These are phyloP conservation scores for Dynastes maya DNA, from an alignment of 2,888 invertebrate genomes.

Conservation along the genomic window DNA sequence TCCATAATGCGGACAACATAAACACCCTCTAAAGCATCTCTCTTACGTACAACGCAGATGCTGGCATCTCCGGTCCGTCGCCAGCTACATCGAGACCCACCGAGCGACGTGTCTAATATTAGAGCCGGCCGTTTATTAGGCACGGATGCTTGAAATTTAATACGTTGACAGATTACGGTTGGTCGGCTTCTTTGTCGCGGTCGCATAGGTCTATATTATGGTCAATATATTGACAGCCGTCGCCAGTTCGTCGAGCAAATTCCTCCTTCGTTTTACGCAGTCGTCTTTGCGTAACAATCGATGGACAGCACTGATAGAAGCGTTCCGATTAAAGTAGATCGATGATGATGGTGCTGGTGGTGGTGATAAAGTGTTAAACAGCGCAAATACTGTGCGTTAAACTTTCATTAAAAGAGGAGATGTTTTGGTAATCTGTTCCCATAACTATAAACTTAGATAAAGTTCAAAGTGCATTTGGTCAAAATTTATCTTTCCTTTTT, in stretches of 20 bases:
- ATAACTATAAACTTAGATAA: too few species aligned
- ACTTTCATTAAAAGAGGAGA: too few species aligned
- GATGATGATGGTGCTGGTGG: too few species aligned
- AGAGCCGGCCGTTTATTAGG: slow-evolving; percentile 51
- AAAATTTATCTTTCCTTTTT: too few species aligned
- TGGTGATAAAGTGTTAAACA: too few species aligned
- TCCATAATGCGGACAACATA: too few species aligned
- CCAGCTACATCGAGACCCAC: not conserved
- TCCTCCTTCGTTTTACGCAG: slow-evolving; percentile 26
- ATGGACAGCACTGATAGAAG: too few species aligned
- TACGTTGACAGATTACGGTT: slow-evolving; percentile 51
- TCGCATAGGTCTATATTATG: slow-evolving; percentile 38
- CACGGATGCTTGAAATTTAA: slow-evolving; percentile 52
- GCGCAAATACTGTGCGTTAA: too few species aligned
- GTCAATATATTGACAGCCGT: slow-evolving; percentile 41
- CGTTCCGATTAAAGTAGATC: too few species aligned
- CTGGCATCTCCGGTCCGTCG: not conserved
- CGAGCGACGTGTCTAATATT: slow-evolving; percentile 45
- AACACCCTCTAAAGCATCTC: not conserved
- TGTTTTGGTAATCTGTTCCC: too few species aligned
- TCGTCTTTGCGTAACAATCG: slow-evolving; percentile 11
- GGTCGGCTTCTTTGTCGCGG: slow-evolving; percentile 45
- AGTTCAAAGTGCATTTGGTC: too few species aligned
- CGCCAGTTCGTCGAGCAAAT: slow-evolving; percentile 9
- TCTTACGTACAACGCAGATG: not conserved